Evolutionary conservation across 2,797 vertebrate genomes (phyloP).

Genomic region (Channa striata): DNA sequence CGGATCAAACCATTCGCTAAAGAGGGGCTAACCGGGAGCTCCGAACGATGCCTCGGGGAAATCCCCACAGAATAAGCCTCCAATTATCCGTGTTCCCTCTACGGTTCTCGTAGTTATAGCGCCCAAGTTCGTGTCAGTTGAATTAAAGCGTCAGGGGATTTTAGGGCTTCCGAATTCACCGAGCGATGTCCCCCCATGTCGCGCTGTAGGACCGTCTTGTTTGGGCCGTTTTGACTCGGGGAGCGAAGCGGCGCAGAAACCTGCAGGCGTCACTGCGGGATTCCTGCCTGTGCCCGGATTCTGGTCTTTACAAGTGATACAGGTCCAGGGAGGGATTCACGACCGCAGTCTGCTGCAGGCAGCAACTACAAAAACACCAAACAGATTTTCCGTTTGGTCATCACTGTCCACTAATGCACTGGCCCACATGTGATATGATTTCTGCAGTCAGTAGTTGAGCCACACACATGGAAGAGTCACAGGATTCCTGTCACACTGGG

Average conservation of each 20-base stretch:
- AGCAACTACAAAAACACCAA: too few species aligned
- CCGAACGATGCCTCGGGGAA: fast-evolving
- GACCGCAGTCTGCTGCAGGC: too few species aligned
- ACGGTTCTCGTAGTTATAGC: fast-evolving
- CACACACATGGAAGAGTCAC: neutral
- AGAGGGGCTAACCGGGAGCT: neutral
- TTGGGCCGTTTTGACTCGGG: constrained; percentile 55
- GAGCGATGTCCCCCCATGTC: neutral
- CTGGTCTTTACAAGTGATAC: too few species aligned
- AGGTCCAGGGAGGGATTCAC: too few species aligned
- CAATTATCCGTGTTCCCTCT: fast-evolving
- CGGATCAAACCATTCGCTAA: constrained; percentile 73
- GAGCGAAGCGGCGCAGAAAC: constrained; percentile 65
- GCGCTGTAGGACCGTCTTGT: constrained; percentile 34
- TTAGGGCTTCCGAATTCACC: fast-evolving
- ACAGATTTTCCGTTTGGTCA: too few species aligned
- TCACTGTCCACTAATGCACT: too few species aligned
- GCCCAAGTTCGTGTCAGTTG: fast-evolving
- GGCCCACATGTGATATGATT: too few species aligned
- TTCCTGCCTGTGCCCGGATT: too few species aligned
- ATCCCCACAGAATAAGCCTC: fast-evolving
- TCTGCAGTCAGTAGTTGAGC: too few species aligned
- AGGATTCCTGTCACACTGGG: neutral
- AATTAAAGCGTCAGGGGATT: fast-evolving
- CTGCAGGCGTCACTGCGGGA: too few species aligned